These are phyloP conservation scores for Sarcophaga carnaria DNA, from an alignment of 2,888 invertebrate genomes.

Conservation along the genomic window DNA sequence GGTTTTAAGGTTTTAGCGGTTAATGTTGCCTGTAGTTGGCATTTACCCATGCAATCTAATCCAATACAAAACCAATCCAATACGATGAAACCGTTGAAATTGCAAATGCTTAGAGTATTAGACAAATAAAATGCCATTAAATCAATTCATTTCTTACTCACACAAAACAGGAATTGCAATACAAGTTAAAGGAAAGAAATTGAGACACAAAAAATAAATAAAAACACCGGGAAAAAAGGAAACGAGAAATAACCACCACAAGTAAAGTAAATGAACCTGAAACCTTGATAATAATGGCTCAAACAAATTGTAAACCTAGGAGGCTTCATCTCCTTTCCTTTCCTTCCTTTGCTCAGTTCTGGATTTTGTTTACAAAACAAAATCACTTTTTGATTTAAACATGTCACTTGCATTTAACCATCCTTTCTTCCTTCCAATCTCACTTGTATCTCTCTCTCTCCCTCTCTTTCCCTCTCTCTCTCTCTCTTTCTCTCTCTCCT, in stretches of 20 bases:
- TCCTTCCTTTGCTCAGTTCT: neutral
- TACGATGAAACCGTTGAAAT: conserved; percentile 18
- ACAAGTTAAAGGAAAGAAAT: neutral
- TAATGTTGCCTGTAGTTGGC: conserved; percentile 21
- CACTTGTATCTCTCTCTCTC: neutral
- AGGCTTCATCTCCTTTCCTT: too few species aligned
- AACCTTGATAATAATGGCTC: too few species aligned
- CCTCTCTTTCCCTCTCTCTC: neutral
- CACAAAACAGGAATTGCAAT: neutral
- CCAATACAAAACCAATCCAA: conserved; percentile 8
- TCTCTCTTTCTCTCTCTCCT: neutral
- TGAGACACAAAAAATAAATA: neutral
- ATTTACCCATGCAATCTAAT: conserved; percentile 9
- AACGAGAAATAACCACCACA: too few species aligned
- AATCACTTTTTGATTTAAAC: conserved; percentile 59
- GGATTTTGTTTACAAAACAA: conserved; percentile 40
- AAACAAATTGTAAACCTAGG: too few species aligned
- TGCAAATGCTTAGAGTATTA: conserved; percentile 52
- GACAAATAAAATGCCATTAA: conserved; percentile 65
- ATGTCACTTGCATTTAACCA: conserved; percentile 42
- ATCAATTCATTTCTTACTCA: conserved; percentile 54
- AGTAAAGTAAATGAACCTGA: too few species aligned
- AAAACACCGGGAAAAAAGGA: too few species aligned
- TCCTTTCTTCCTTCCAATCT: neutral
- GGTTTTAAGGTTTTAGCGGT: conserved; percentile 31